Evolutionary conservation across 1,140 invertebrate species (phyloP), one percentile per base, ranked within the genome.

Genomic region (Lepidostoma basale): DNA sequence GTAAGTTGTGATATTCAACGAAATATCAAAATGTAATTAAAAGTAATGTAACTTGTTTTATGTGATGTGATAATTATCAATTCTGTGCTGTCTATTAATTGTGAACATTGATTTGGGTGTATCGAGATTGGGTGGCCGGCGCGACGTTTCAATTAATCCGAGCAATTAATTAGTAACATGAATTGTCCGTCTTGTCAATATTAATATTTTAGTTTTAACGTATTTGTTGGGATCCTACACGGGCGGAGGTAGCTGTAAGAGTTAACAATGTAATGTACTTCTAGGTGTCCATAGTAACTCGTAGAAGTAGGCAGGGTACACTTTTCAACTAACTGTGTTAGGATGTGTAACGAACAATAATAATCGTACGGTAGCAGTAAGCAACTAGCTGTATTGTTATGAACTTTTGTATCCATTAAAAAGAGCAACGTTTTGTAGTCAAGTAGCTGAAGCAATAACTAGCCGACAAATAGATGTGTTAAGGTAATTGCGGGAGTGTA

Each of bases 301-400:
- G 39, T 73, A 73, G 71, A 67, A 49, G 67, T 73, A 69, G 71
- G 30, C 71, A 73, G 71, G 71, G 71, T 73, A 73, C 67, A 73
- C 70, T 60, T 68, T 72, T 65, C 52, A 72, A 58, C 54, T 62
- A 30, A 68, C 63, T 64, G 63, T 73, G 71, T 73, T 73, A 73
- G 71, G 71, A 73, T 62, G 71, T 73, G 71, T 73, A 73, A 73
- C 59, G 71, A 73, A 73, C 71, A 73, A 73, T 73, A 73, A 73
- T 73, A 73, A 67, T 73, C 59, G 64, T 73, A 73, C 30, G 67
- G 67, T 73, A 73, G 67, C 23, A 28, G 8, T 60, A 60, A 28
- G 5, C 10, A 66, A 69, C 45, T 69, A 73, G 64, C 33, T 59
- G 56, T 67, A 73, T 54, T 64, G 22, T 72, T 65, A 65, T 52